These are phyloP conservation scores for Barypeithes pellucidus DNA, from an alignment of 2,888 invertebrate species.

Conservation along the genomic window DNA sequence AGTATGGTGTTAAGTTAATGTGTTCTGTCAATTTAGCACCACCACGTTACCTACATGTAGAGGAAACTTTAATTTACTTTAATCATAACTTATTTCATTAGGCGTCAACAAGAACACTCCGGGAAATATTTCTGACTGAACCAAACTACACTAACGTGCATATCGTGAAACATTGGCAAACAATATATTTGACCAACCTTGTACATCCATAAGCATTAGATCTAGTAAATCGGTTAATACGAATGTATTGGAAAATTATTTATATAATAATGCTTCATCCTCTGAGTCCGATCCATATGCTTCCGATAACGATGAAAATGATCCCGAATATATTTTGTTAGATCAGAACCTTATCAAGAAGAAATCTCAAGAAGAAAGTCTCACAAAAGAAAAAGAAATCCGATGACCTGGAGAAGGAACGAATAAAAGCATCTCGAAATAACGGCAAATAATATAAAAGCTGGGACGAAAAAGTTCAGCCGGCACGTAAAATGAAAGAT, in stretches of 20 bases:
- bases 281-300: conserved; percentile 26
- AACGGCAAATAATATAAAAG: not conserved
- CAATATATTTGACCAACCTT: too few relatives aligned
- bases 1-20: not conserved
- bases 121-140: too few relatives aligned
- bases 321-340: conserved; percentile 6
- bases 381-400: not conserved
- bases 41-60: not conserved
- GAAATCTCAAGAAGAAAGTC: not conserved
- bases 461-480: not conserved
- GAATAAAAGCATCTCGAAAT: conserved; percentile 13
- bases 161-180: too few relatives aligned
- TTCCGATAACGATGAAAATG: not conserved
- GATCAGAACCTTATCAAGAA: not conserved
- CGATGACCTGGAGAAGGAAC: conserved; percentile 12
- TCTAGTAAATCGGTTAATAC: too few relatives aligned
- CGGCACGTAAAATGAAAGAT: not conserved
- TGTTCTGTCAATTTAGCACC: not conserved
- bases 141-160: too few relatives aligned
- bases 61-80: not conserved
- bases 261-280: not conserved
- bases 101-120: too few relatives aligned
- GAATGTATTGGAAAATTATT: not conserved
- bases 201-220: too few relatives aligned
- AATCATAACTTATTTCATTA: too few relatives aligned